A percentile compares a stretch with the other conserved stretches of the same genome.
phyloP scores from a whole-genome alignment of 1,140 invertebrate species.

The Drosophila novamexicana region DNA sequence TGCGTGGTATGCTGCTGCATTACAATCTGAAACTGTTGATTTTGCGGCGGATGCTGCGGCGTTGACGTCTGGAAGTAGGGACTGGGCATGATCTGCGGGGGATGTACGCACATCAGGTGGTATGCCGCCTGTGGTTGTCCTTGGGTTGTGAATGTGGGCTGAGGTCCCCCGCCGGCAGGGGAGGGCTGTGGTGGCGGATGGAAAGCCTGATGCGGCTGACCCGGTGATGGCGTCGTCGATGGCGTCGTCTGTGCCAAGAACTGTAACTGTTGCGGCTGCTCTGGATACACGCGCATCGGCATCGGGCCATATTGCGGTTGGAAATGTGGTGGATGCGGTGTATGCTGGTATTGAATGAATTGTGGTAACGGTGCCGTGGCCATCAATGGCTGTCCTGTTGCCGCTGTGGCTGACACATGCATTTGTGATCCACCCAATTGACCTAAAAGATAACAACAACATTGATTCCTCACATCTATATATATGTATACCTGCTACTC shows the following conservation, averaged over 20 bases:
- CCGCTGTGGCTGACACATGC: slow-evolving; percentile 89
- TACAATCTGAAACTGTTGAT: slow-evolving; percentile 73
- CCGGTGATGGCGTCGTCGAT: slow-evolving; percentile 87
- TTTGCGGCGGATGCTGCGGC: slow-evolving; percentile 79
- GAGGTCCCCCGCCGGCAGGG: slow-evolving; percentile 85
- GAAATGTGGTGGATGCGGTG: slow-evolving; percentile 87
- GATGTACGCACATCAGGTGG: slow-evolving; percentile 87
- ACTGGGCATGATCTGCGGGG: slow-evolving; percentile 77
- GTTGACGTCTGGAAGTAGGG: slow-evolving; percentile 68
- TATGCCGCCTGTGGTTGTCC: slow-evolving; percentile 75
- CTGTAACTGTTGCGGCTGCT: slow-evolving; percentile 86
- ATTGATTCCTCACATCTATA: background rate
- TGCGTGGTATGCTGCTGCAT: slow-evolving; percentile 82
- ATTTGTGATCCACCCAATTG: slow-evolving; percentile 88
- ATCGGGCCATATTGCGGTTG: slow-evolving; percentile 86
- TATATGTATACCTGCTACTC: background rate
- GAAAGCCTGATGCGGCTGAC: slow-evolving; percentile 87
- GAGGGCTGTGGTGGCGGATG: slow-evolving; percentile 87
- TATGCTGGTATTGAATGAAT: slow-evolving; percentile 87
- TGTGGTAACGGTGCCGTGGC: slow-evolving; percentile 89
- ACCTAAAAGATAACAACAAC: slow-evolving; percentile 84
- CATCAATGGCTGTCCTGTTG: slow-evolving; percentile 93
- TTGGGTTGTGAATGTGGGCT: slow-evolving; percentile 80
- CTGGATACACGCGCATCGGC: slow-evolving; percentile 87
- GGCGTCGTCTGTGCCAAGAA: slow-evolving; percentile 87